phyloP scores from a whole-genome alignment of 2,113 vertebrate species.

The Thalassoma bifasciatum region DNA sequence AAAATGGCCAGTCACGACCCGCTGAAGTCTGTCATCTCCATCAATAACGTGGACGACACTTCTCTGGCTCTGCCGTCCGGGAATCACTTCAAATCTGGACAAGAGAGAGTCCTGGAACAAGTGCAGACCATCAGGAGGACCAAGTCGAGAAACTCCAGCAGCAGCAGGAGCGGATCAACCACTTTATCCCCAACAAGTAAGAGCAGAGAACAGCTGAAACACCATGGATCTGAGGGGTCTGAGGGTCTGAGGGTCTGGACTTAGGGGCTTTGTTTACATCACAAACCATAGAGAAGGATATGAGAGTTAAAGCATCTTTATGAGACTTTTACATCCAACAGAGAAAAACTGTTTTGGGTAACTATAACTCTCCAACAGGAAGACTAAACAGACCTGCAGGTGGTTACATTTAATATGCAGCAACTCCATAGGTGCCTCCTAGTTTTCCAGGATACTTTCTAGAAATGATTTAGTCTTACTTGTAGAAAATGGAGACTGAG shows the following conservation, averaged over 20 bases:
- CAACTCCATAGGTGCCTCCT: background rate
- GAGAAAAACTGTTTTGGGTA: no score
- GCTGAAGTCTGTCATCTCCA: slow-evolving; percentile 71
- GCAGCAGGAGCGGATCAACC: slow-evolving; percentile 43
- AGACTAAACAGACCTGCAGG: background rate
- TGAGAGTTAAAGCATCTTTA: background rate
- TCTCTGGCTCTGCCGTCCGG: slow-evolving; percentile 80
- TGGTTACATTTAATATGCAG: background rate
- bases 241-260: no score
- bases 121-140: slow-evolving; percentile 74
- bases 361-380: background rate
- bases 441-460: background rate
- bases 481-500: background rate
- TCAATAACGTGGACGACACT: slow-evolving; percentile 74
- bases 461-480: no score
- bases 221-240: no score
- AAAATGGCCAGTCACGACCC: slow-evolving; percentile 65
- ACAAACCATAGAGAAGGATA: no score
- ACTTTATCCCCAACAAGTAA: slow-evolving; percentile 79
- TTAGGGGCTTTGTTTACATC: no score
- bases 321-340: background rate
- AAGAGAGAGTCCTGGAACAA: slow-evolving; percentile 82
- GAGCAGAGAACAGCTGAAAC: no score
- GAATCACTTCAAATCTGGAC: slow-evolving; percentile 45
- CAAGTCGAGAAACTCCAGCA: slow-evolving; percentile 58